Base-by-base conservation (phyloP, 2,888 invertebrate species). In the Penaeus monodon region DNA sequence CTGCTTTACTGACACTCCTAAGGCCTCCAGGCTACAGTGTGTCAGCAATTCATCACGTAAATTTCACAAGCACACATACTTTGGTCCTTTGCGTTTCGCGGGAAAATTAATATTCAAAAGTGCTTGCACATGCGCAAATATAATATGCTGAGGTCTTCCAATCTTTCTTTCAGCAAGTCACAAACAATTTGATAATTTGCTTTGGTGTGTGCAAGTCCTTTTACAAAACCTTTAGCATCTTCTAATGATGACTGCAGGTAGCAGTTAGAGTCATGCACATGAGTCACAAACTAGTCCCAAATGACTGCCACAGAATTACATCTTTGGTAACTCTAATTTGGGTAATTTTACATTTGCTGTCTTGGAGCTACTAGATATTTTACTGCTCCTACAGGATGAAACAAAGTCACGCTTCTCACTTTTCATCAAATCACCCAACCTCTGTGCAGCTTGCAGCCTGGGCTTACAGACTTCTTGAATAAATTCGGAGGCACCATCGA, bases 51-150 rank as follows among this genome's bases (percentile, higher is more conserved):
- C 10, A 44, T 68, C 70, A 57, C 22, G 63, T 29, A 44, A 49
- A 49, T 27, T 49, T 74, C 49, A 70, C 82, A 82, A 49, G 44
- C 14, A 44, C 57, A 82, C 49, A 17, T 57, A 57, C 49, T 49
- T 49, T 49, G 49, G 49, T 49, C 57, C 57, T 17, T 57, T 57
- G 10, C 57, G 1, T 20, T 17, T 57, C 17, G 1, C 14, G 10
- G 57, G 57, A 57, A 14, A 17, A 20, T 57, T 14, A 57, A 17
- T 57, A 17, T 17, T 57, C 17, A 57, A 4, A 57, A 80, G n/a
- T 38, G 33, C 78, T 24, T 78, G 57, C n/a, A 84, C 78, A 57
- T 68, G 68, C 7, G 78, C 44, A 84, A 84, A 77, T n/a, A 84
- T 49, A 14, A 66, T 68, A 65, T 78, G 38, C 78, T 77, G 20